A percentile compares a stretch with the other conserved stretches of the same genome.
phyloP scores from a whole-genome alignment of 2,797 vertebrate species.

The Enteromius mattozi region DNA sequence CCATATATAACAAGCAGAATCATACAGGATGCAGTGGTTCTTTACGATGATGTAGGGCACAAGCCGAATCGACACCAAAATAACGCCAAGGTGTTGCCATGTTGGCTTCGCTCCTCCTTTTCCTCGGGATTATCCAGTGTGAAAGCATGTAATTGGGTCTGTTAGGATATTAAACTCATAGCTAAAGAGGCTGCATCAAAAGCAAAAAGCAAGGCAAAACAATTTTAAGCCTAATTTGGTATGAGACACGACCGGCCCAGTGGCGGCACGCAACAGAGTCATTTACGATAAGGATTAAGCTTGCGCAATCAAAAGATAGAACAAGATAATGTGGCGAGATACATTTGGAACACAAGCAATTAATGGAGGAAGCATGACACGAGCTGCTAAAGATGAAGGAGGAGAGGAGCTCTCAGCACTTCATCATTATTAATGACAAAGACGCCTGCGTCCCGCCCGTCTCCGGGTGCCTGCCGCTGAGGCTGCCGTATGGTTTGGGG shows the following conservation, averaged over 20 bases:
- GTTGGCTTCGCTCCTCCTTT: slow-evolving; percentile 32
- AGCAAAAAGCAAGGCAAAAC: slow-evolving; percentile 75
- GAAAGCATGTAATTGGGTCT: slow-evolving; percentile 72
- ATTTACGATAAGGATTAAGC: slow-evolving; percentile 87
- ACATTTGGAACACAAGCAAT: slow-evolving; percentile 82
- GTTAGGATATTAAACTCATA: slow-evolving; percentile 73
- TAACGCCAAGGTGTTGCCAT: slow-evolving; percentile 47
- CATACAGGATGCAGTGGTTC: slow-evolving; percentile 47
- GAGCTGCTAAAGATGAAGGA: slow-evolving; percentile 75
- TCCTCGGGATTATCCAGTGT: slow-evolving; percentile 70
- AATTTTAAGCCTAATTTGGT: slow-evolving; percentile 86
- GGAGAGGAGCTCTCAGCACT: slow-evolving; percentile 76
- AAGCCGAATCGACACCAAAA: slow-evolving; percentile 43
- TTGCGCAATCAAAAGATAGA: slow-evolving; percentile 85
- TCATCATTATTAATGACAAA: slow-evolving; percentile 76
- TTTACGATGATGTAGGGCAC: slow-evolving; percentile 47
- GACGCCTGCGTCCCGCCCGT: slow-evolving; percentile 62
- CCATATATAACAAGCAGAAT: slow-evolving; percentile 63
- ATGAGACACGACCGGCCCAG: slow-evolving; percentile 81
- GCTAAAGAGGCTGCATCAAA: slow-evolving; percentile 75
- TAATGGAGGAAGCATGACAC: slow-evolving; percentile 82
- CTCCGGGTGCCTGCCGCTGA: slow-evolving; percentile 65
- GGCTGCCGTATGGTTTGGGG: slow-evolving; percentile 66
- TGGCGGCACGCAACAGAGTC: slow-evolving; percentile 80
- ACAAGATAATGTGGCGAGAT: slow-evolving; percentile 85